Evolutionary conservation across 2,113 vertebrate genomes (phyloP), one percentile per base, ranked within the genome.

Genomic region (Alectura lathami): DNA sequence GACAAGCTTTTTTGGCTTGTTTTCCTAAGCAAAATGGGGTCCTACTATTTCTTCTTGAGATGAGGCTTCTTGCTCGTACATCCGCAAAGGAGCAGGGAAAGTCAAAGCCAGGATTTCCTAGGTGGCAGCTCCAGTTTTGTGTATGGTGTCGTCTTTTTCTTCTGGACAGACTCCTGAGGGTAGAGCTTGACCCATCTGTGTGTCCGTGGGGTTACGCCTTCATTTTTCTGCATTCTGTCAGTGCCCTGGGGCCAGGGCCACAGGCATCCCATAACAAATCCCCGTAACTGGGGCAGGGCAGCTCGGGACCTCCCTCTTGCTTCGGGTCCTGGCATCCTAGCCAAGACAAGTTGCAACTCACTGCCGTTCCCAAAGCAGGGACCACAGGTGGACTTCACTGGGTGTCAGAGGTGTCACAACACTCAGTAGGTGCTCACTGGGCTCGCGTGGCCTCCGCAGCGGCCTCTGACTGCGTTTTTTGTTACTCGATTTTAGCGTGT

Each of bases 121-220:
- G 15, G 17, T 62, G 2, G 0, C 1, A 2, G 15, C 47, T 34
- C 3, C 13, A n/a, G 26, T 66, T 13, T 2, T 8, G 4, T 15
- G 13, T 11, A 50, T 50, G 56, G 32, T 57, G 54, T 57, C n/a
- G 54, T 0, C 26, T 56, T 57, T 27, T 22, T 42, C 62, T 77
- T 38, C 70, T 70, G 23, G 64, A 2, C n/a, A 42, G 62, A 8
- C 18, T 6, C 62, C 51, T 3, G 30, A 53, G 73, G 40, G 17
- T 42, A 5, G 17, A 34, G 13, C 10, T 53, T 53, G 29, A 13
- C 36, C 76, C 36, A 10, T 21, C 21, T 11, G 3, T 27, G 26
- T 18, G 11, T 27, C 88, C 50, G 2, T 2, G 24, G 68, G 51
- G 69, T 83, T 40, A 45, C 34, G 43, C 22, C 45, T 54, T 10